These are phyloP conservation scores for Ochlodes sylvanus DNA, from an alignment of 2,888 invertebrate genomes.

Conservation along the genomic window DNA sequence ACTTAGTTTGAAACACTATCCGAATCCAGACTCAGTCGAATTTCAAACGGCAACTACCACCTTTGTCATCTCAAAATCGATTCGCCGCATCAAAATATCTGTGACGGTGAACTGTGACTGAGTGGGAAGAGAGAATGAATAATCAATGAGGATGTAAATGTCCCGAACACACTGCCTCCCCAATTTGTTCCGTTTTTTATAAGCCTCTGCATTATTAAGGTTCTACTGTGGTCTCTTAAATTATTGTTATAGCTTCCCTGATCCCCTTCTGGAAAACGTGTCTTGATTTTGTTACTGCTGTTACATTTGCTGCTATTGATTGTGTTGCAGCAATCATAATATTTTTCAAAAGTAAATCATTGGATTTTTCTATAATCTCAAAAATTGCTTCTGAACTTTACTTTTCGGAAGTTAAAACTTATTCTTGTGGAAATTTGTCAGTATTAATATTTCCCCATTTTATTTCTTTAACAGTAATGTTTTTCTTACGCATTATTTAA, in stretches of 20 bases:
- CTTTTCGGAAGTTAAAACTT: no score
- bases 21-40: neutral
- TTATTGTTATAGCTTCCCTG: constrained; percentile 64
- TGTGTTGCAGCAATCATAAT: neutral
- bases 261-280: constrained; percentile 44
- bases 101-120: constrained; percentile 14
- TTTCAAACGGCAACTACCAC: neutral
- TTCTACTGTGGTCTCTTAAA: constrained; percentile 61
- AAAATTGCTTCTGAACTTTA: no score
- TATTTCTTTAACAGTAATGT: no score
- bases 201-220: constrained; percentile 70
- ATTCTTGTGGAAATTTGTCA: no score
- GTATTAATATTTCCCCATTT: no score
- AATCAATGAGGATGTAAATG: constrained; percentile 34
- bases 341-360: no score
- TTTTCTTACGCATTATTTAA: no score
- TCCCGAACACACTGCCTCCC: constrained; percentile 31
- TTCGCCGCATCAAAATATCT: constrained; percentile 11
- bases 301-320: neutral
- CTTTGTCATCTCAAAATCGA: constrained; percentile 27
- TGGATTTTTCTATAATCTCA: no score
- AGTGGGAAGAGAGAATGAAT: constrained; percentile 23
- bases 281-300: constrained; percentile 52
- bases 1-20: no score
- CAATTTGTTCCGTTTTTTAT: constrained; percentile 64